A percentile compares a stretch with the other conserved stretches of the same genome.
phyloP scores from a whole-genome alignment of 2,888 invertebrate genomes.

The Luperina nickerlii region DNA sequence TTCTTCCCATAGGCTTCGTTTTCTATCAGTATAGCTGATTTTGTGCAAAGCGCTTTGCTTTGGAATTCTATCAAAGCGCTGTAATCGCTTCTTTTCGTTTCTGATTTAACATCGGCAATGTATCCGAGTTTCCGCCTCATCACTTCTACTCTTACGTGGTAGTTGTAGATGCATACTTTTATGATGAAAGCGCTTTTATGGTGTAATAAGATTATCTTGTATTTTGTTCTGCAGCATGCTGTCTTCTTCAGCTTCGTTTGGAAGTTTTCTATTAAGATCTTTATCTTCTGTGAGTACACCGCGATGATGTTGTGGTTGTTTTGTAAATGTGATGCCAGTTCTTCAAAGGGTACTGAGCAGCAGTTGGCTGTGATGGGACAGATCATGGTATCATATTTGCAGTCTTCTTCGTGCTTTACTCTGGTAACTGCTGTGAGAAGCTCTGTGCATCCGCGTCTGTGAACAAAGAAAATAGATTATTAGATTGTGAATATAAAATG shows the following conservation, averaged over 20 bases:
- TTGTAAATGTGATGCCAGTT: conserved; percentile 84
- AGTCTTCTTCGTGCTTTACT: conserved; percentile 86
- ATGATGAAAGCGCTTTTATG: conserved; percentile 88
- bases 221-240: conserved; percentile 87
- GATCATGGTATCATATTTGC: conserved; percentile 86
- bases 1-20: conserved; percentile 87
- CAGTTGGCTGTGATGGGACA: conserved; percentile 87
- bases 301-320: conserved; percentile 85
- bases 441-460: conserved; percentile 88
- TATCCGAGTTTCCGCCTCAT: conserved; percentile 87
- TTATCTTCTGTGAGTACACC: conserved; percentile 88
- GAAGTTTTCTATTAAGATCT: conserved; percentile 88
- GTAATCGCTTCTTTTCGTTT: conserved; percentile 85
- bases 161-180: conserved; percentile 88
- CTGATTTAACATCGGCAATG: conserved; percentile 82
- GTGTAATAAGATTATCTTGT: conserved; percentile 86
- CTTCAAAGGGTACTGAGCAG: conserved; percentile 85
- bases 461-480: conserved; percentile 67
- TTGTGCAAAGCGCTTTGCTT: conserved; percentile 85
- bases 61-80: conserved; percentile 87
- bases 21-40: conserved; percentile 86
- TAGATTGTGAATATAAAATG: conserved; percentile 2
- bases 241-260: conserved; percentile 87
- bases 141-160: conserved; percentile 86
- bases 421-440: conserved; percentile 82